These are phyloP conservation scores for Netelia virgata DNA, from an alignment of 2,888 invertebrate genomes.

Conservation along the genomic window DNA sequence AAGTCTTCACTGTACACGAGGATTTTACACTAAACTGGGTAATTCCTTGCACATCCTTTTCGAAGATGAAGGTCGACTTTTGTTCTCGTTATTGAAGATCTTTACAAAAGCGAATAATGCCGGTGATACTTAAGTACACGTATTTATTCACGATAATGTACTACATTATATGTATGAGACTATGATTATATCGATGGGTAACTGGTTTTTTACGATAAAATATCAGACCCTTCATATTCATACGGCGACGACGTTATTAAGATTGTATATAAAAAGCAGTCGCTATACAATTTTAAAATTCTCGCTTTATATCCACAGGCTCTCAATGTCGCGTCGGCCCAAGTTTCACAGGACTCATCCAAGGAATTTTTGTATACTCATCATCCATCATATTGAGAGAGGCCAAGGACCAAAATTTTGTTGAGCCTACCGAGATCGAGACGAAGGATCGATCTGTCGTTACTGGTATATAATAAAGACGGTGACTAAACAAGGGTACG, in stretches of 20 bases:
- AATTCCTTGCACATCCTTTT: constrained; percentile 24
- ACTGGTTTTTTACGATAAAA: not conserved
- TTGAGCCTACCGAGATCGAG: constrained; percentile 28
- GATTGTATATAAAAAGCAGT: constrained; percentile 2
- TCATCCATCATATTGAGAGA: constrained; percentile 40
- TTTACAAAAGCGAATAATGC: not conserved
- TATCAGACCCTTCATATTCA: not conserved
- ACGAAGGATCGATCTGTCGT: not conserved
- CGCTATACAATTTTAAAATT: constrained; percentile 54
- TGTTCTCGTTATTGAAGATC: not conserved
- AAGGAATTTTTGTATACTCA: not conserved
- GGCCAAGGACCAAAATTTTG: constrained; percentile 20
- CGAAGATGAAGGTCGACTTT: not conserved
- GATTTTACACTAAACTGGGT: constrained; percentile 2
- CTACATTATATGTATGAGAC: not conserved
- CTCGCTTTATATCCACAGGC: constrained; percentile 23
- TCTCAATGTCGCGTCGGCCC: not conserved
- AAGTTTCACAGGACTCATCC: not conserved
- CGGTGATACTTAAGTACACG: not conserved
- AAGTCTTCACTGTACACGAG: not conserved
- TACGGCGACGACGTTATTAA: not conserved
- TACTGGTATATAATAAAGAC: constrained; percentile 1
- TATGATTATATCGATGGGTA: not conserved
- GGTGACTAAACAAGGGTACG: not conserved
- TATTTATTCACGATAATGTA: not conserved